A percentile compares a stretch with the other conserved stretches of the same genome.
These are phyloP conservation scores for Oxystoma pomonae DNA, from an alignment of 2,888 invertebrate species.

Conservation along the genomic window DNA sequence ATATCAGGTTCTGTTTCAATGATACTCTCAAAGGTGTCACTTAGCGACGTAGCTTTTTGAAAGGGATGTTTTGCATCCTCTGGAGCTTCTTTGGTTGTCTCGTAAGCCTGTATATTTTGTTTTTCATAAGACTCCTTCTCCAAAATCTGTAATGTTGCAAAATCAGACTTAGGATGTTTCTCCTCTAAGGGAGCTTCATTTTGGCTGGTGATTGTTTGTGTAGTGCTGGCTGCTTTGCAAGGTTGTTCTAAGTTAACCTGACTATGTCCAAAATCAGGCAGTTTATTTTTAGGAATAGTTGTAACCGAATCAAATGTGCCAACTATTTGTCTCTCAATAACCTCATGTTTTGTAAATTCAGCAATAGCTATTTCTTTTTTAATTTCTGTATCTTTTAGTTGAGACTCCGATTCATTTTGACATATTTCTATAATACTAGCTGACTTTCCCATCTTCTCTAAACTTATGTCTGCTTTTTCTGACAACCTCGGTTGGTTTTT, in stretches of 20 bases:
- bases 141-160: neutral
- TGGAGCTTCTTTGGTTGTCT: constrained; percentile 32
- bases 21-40: constrained; percentile 46
- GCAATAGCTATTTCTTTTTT: constrained; percentile 21
- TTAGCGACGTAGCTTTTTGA: constrained; percentile 41
- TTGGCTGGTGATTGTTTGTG: too few relatives aligned
- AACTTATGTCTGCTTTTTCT: constrained; percentile 32
- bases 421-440: constrained; percentile 42
- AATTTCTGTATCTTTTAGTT: constrained; percentile 17
- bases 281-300: too few relatives aligned
- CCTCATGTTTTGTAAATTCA: constrained; percentile 23
- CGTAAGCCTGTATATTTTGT: constrained; percentile 23
- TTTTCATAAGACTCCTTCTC: constrained; percentile 5
- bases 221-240: too few relatives aligned
- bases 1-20: constrained; percentile 38
- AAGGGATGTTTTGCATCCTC: constrained; percentile 16
- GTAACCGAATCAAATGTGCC: neutral
- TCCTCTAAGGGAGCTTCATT: too few relatives aligned
- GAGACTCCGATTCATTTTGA: constrained; percentile 42
- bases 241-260: too few relatives aligned
- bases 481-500: neutral
- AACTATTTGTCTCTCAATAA: constrained; percentile 3
- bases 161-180: neutral
- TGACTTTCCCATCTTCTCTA: constrained; percentile 36
- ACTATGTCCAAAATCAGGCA: too few relatives aligned